Percentiles rank a stretch among this genome's conserved stretches.
These are phyloP conservation scores for Erebia ligea DNA, from an alignment of 2,888 invertebrate species.

Conservation along the genomic window DNA sequence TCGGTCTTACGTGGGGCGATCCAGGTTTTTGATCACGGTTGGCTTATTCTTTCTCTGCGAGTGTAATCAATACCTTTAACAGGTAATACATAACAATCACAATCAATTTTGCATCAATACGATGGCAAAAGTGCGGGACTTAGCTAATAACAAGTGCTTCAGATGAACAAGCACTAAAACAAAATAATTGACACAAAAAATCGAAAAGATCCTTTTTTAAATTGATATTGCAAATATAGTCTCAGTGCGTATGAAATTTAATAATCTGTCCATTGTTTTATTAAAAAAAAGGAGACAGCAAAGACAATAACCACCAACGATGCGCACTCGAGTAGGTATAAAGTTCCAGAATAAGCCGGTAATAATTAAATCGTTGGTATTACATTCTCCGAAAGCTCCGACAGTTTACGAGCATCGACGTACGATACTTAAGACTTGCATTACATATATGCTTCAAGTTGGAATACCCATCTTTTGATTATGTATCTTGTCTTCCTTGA, in stretches of 20 bases:
- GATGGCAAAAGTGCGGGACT: too few species aligned
- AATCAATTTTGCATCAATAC: too few species aligned
- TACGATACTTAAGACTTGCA: conserved; percentile 18
- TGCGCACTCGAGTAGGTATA: background rate
- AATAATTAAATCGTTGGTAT: conserved; percentile 29
- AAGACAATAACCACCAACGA: background rate
- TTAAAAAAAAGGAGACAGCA: background rate
- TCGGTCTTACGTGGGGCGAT: too few species aligned
- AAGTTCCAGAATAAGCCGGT: conserved; percentile 16
- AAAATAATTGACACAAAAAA: too few species aligned
- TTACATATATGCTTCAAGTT: conserved; percentile 10
- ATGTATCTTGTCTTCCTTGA: background rate
- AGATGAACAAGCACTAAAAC: too few species aligned
- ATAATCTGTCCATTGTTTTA: conserved; percentile 1
- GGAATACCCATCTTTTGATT: background rate
- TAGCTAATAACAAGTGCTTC: too few species aligned
- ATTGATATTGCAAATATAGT: too few species aligned
- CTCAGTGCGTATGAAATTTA: background rate
- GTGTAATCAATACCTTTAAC: too few species aligned
- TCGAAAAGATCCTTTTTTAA: background rate
- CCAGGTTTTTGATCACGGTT: too few species aligned
- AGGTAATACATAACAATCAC: too few species aligned
- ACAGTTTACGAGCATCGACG: conserved; percentile 26
- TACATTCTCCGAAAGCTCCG: conserved; percentile 24
- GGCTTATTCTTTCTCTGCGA: too few species aligned